Evolutionary conservation across 1,140 invertebrate genomes (phyloP), one percentile per base, ranked within the genome.

Genomic region (Dolichoris vasculosae): DNA sequence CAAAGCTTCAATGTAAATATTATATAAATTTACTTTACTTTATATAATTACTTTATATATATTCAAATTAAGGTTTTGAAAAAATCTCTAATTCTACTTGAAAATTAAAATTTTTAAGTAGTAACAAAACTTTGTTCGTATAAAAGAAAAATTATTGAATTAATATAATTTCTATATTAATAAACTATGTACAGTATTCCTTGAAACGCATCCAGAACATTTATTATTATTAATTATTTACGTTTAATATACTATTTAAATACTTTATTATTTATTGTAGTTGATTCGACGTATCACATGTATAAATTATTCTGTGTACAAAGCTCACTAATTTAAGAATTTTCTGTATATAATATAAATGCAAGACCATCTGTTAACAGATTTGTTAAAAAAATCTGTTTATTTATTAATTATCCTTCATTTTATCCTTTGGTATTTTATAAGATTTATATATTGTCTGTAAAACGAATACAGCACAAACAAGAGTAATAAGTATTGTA

Each of bases 401-500:
- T 59, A 55, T 59, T 83, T 59, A 77, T 55, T 51, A 83, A 79
- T 79, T 71, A 59, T 87, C 79, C 63, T 76, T 88, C 15, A 30
- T 30, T 81, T 73, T 81, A 17, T 86, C 75, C 6, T 75, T 86
- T 80, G 30, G 43, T 51, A 64, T 43, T 59, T 77, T 87, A n/a
- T 35, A 81, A 80, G 83, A 83, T 38, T 83, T 87, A 82, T 84
- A 83, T n/a, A 92, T 84, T 30, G 87, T 82, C 55, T 40, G 78
- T 0, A 89, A 71, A 38, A 91, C 78, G 26, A 85, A 89, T 64
- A 89, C 20, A 35, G 89, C 88, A 9, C 90, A 88, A 8, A 88
- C 17, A 77, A 85, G 26, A 7, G 89, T 90, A 43, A 87, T 35
- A 15, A 89, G 35, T 55, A 90, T 55, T 32, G 91, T 92, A 9